Evolutionary conservation across 2,113 vertebrate species (phyloP), one percentile per base, ranked within the genome.

Genomic region (Glareola pratincola): DNA sequence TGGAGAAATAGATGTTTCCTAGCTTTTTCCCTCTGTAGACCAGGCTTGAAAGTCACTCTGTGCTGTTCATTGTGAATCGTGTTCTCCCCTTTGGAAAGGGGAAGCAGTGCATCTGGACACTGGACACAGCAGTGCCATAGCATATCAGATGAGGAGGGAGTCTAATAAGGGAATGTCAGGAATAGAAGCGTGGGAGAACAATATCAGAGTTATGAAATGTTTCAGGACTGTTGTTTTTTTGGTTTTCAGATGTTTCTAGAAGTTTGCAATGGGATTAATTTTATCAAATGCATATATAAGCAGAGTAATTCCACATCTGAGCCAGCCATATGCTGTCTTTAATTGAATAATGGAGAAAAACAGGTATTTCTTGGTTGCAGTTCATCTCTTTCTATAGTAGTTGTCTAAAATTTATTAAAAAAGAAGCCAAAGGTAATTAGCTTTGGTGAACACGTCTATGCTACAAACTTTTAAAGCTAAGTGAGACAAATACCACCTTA

Each of bases 91-190:
- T 68, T 54, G n/a, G 29, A 80, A 62, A 86, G 41, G 12, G 36
- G 39, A 79, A 68, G 17, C 8, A 23, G 6, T 0, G 0, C 22
- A 62, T 45, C 32, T 2, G 4, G 24, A 76, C 17, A 51, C 8
- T 54, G 20, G 24, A 76, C 17, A 51, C 8, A 50, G 20, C 11
- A 62, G 5, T 64, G 23, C 32, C 37, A 32, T 14, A 67, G 10
- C 14, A 4, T 27, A 43, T 50, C 19, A 21, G 14, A 43, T 68
- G 19, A 73, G 2, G 5, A 51, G 10, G 8, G 4, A 50, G 14
- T 30, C 21, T 16, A 10, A 15, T 21, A 27, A 34, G 14, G 14
- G 29, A 60, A 34, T 10, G 14, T 45, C 45, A 54, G 51, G 29
- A 2, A 34, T 3, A 57, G n/a, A 37, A 64, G 6, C 3, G 3